Evolutionary conservation across 2,888 invertebrate species (phyloP), one percentile per base, ranked within the genome.

Genomic region (Emmelina monodactyla): DNA sequence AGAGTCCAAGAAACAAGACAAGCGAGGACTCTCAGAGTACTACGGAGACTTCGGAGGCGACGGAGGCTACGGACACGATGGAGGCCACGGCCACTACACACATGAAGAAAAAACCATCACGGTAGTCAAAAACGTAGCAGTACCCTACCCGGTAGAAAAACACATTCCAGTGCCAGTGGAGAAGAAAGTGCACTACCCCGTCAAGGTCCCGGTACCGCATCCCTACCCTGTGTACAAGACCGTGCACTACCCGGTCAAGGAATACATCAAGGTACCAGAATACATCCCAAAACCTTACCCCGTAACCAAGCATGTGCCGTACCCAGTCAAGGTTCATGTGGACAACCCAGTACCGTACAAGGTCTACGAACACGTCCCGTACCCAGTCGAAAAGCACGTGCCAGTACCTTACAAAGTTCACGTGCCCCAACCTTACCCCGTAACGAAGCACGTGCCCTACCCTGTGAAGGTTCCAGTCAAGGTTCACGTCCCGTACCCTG

Each of bases 91-190:
- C 45, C 46, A 62, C 35, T 59, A 63, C 34, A 76, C 78, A 42
- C 65, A 79, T 38, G 85, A 88, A 49, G 81, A 82, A 45, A 88
- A 87, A 65, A 86, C 85, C 9, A 78, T 88, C 47, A 88, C 88
- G 9, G 72, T 87, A 33, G 73, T 86, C 34, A 91, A 88, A 57
- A 89, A 90, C 43, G 86, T 92, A 14, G 81, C 85, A 13, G 85
- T 85, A 14, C 89, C 88, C 1, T 88, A 88, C 54, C 87, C 89
- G 19, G 88, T 90, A 0, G 87, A 88, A 50, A 89, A 88, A 53
- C 80, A 83, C 28, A 78, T 88, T 33, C 86, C 75, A 5, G 82
- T 85, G 33, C 88, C 89, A 1, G 85, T 89, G 7, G 83, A 86
- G 41, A 89, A 88, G 51, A 82, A 82, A 33, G 78, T 89, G 14